Evolutionary conservation across 2,113 vertebrate species (phyloP).

Genomic region (Ameiurus melas): DNA sequence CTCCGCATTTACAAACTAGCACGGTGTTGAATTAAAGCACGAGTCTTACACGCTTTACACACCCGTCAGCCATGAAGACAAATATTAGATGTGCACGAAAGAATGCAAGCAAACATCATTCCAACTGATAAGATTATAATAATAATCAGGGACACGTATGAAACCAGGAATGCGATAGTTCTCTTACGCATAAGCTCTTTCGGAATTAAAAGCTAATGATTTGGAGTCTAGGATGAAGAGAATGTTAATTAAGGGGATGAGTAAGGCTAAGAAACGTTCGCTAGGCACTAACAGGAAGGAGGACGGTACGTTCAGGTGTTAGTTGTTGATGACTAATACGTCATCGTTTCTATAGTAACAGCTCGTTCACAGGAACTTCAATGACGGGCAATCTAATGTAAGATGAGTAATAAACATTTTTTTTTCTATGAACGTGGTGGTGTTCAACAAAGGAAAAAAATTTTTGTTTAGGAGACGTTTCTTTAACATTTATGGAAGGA

Average conservation of each 20-base stretch:
- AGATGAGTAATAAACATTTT: neutral
- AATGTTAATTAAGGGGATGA: neutral
- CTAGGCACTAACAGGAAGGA: neutral
- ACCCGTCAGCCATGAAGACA: neutral
- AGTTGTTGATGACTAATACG: neutral
- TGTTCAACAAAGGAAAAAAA: neutral
- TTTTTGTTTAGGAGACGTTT: neutral
- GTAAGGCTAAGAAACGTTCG: neutral
- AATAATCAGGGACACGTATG: slow-evolving; percentile 15
- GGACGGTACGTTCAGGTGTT: neutral
- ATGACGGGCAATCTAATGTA: neutral
- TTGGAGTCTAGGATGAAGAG: neutral
- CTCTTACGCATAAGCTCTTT: neutral
- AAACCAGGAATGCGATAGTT: neutral
- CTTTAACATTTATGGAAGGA: neutral
- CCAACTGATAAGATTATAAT: slow-evolving; percentile 1
- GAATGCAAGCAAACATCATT: slow-evolving; percentile 26
- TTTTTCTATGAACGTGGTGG: neutral
- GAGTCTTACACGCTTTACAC: neutral
- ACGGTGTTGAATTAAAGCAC: neutral
- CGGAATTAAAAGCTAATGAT: neutral
- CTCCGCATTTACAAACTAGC: neutral
- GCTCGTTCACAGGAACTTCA: neutral
- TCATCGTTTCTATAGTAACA: neutral
- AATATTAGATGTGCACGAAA: neutral